Evolutionary conservation across 1,140 invertebrate genomes (phyloP).

Genomic region (Listronotus oregonensis): DNA sequence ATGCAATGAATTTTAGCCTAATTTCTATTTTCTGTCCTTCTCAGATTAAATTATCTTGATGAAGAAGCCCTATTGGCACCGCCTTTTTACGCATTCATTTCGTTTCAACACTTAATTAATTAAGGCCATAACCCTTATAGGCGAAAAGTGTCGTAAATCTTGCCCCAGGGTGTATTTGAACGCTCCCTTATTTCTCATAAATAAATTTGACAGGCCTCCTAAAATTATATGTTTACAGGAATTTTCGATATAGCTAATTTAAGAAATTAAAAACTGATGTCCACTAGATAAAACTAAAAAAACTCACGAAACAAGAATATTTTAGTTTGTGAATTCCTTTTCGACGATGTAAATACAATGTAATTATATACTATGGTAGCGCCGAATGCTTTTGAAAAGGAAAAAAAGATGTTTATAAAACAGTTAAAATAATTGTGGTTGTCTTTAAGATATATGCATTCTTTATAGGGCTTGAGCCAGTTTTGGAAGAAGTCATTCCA

Average conservation of each 20-base stretch:
- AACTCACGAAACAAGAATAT: no score
- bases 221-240: constrained; percentile 14
- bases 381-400: no score
- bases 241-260: constrained; percentile 4
- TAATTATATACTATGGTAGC: no score
- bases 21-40: constrained; percentile 10
- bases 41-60: constrained; percentile 29
- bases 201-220: constrained; percentile 24
- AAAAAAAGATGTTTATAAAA: no score
- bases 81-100: constrained; percentile 31
- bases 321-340: no score
- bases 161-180: constrained; percentile 28
- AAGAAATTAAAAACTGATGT: background rate
- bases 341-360: no score
- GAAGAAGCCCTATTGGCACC: constrained; percentile 25
- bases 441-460: no score
- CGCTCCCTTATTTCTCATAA: constrained; percentile 20
- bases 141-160: constrained; percentile 30
- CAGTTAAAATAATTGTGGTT: no score
- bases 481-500: no score
- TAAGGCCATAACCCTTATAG: constrained; percentile 31
- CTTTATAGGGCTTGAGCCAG: no score
- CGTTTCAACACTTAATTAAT: constrained; percentile 37
- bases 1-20: constrained; percentile 4
- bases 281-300: no score